A percentile compares a stretch with the other conserved stretches of the same genome.
phyloP scores from a whole-genome alignment of 2,888 invertebrate species.

The Amaurobius ferox region DNA sequence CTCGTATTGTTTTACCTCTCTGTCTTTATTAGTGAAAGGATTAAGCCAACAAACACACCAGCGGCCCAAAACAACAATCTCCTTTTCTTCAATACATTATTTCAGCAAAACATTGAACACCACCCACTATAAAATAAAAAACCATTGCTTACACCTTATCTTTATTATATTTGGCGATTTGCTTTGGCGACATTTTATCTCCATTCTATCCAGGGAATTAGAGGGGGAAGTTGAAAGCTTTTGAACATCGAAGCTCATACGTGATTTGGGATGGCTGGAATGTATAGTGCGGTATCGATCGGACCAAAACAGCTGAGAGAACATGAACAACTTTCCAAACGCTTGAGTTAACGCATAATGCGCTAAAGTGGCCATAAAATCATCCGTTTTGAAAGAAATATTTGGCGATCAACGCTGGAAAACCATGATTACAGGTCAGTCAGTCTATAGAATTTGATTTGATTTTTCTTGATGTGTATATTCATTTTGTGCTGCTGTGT shows the following conservation, averaged over 20 bases:
- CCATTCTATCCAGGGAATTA: neutral
- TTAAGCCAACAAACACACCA: too few species aligned
- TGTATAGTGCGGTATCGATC: neutral
- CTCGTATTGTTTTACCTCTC: too few species aligned
- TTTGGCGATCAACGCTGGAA: neutral
- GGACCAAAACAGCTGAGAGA: neutral
- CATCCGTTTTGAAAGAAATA: neutral
- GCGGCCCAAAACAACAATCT: too few species aligned
- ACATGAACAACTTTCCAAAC: neutral
- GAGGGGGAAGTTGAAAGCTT: neutral
- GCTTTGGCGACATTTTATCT: neutral
- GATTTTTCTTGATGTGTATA: too few species aligned
- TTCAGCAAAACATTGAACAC: too few species aligned
- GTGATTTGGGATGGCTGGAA: constrained; percentile 2
- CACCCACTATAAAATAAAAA: too few species aligned
- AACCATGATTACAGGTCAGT: constrained; percentile 8
- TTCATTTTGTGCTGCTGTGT: too few species aligned
- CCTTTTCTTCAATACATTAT: too few species aligned
- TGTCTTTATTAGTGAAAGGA: too few species aligned
- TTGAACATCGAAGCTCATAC: neutral
- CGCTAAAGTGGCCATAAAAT: neutral
- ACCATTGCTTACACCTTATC: too few species aligned
- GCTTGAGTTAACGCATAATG: neutral
- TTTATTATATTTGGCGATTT: neutral
- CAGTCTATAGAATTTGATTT: too few species aligned